Evolutionary conservation across 1,140 invertebrate species (phyloP), one percentile per base, ranked within the genome.

Genomic region (Calephelis nemesis): DNA sequence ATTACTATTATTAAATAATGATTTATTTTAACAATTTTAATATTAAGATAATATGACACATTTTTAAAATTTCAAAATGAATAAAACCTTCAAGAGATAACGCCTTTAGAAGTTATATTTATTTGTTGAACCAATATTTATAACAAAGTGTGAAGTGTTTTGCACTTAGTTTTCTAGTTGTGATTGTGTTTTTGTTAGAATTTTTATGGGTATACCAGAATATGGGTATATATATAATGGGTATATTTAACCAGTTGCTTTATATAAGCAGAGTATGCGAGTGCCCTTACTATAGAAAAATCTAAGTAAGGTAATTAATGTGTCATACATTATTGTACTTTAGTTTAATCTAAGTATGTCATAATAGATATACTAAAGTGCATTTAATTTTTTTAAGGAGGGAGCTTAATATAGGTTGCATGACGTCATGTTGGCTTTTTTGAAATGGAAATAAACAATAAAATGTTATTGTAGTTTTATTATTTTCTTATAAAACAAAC

Each of bases 391-490:
- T 82, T 82, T 76, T 80, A 76, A 74, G 63, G 65, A 82, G 75
- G 77, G 75, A 81, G 70, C 71, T 72, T 75, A 75, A 68, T 75
- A 68, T 75, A 75, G 75, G 67, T 84, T 85, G 83, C 79, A 82
- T 85, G 85, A 82, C 78, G 81, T 81, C 81, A 85, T 88, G 84
- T 82, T 87, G 82, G 83, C 80, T 89, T 91, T 75, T 78, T 85
- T 87, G 83, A 81, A 85, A 84, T 83, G 83, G 78, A 83, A 91
- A 84, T 87, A 91, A 90, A 87, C 50, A 87, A 90, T 87, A 76
- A 74, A 78, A 71, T 75, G 75, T 79, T 79, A 71, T 71, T 70
- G 49, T 63, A 58, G 52, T 65, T 65, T 74, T 49, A 76, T 78
- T 54, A 52, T 45, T 45, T 45, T 45, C 42, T 45, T 5, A 6